phyloP scores from a whole-genome alignment of 2,888 invertebrate species.

The Hanleya hanleyi region DNA sequence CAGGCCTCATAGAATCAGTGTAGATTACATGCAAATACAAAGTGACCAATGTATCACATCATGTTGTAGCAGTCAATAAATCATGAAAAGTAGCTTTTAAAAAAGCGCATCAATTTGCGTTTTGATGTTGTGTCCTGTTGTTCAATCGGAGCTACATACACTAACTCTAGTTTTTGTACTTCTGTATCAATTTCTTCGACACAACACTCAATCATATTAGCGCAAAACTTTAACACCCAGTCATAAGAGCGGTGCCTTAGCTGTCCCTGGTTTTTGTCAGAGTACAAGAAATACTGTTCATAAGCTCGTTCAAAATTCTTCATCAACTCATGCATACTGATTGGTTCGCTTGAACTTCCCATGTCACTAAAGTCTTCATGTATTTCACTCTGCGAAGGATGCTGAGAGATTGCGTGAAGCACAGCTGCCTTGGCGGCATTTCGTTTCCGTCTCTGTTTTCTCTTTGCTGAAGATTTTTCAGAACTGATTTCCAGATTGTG shows the following conservation, averaged over 20 bases:
- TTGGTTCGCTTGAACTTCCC: neutral
- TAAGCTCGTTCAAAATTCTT: neutral
- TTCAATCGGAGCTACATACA: neutral
- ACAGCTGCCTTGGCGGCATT: neutral
- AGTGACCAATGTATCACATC: no score
- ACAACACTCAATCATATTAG: neutral
- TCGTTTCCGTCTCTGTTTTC: neutral
- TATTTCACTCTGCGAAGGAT: no score
- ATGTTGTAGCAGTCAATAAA: no score
- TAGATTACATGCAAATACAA: no score
- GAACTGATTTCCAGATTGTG: neutral
- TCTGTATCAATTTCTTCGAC: neutral
- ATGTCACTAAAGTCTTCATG: no score
- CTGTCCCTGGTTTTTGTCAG: no score
- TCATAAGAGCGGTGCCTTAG: neutral
- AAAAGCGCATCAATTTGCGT: neutral
- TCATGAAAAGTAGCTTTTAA: neutral
- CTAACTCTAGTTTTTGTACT: neutral
- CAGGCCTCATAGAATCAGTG: no score
- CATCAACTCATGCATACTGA: neutral
- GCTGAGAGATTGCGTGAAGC: neutral
- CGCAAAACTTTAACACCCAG: neutral
- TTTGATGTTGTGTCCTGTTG: neutral
- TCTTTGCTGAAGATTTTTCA: neutral
- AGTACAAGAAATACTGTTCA: conserved; percentile 1